Base-by-base conservation (phyloP, 2,797 vertebrate genomes). In the Muraenolepis orangiensis region DNA sequence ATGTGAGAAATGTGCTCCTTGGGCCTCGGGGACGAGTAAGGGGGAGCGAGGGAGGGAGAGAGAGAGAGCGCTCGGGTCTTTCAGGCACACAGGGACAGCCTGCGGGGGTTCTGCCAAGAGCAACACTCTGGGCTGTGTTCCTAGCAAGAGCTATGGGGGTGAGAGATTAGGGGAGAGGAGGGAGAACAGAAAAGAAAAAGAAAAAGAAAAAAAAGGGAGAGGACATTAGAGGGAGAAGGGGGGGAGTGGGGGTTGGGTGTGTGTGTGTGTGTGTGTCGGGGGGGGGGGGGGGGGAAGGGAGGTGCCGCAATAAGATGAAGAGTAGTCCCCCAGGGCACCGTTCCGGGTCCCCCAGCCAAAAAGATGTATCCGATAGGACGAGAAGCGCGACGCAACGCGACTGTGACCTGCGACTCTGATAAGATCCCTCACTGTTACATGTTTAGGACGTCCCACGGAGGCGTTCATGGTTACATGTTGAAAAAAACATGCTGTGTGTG, bases 91-190 rank as follows among this genome's bases (percentile, higher is more conserved):
- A 92, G 93, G 91, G 93, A 93, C 92, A 91, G 91, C 91, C 88
- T 91, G 85, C 84, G 86, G 89, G 89, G 93, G 92, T 91, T 93
- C 92, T 94, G 92, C 93, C 93, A 93, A 94, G 81, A 94, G 91
- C 89, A 93, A 94, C 91, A 94, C 32, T 34, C 79, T 84, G 90
- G 72, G 85, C 88, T 92, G 81, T 89, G 87, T 90, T 92, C 89
- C 81, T 88, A 79, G 82, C 85, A 87, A 90, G 90, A 91, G 87
- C 88, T 86, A 85, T 87, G 82, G 85, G 86, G 90, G 81, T 85
- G 87, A 74, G 75, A 69, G 80, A 32, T 18, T n/a, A n/a, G n/a
- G n/a, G n/a, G n/a, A n/a, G n/a, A n/a, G n/a, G n/a, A n/a, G n/a
- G n/a, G n/a, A n/a, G n/a, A n/a, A n/a, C n/a, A n/a, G n/a, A n/a